Base-by-base conservation (phyloP, 2,888 invertebrate species). In the Conchocele bisecta region DNA sequence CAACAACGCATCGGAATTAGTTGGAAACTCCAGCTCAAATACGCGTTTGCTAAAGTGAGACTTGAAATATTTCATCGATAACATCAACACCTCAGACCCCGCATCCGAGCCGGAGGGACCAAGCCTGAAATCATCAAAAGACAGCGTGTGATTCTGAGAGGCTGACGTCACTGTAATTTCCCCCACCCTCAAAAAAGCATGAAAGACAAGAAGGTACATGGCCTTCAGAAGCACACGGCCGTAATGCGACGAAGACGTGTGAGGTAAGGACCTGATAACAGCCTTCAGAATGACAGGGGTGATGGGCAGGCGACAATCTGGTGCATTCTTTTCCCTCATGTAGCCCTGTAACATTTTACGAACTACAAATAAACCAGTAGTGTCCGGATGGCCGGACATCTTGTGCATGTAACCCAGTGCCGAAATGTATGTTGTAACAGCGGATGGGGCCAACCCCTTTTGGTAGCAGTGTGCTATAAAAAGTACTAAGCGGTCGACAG, bases 281-380 rank as follows among this genome's bases (percentile, higher is more conserved):
- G 22, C 13, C 2, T 33, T 2, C 24, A 48, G 28, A 28, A 60
- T 35, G 1, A 24, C 22, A 1, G 26, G 31, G 2, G 60, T 60
- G 24, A 66, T 66, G 3, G 65, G 58, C 11, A 57, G 24, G 1
- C 65, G 24, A 1, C 28, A 31, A 20, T 66, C 64, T 7, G 54
- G 46, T 13, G 35, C 15, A n/a, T 46, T 46, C 5, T 17, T 33
- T 17, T 28, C 17, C 15, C 22, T 56, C 17, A 39, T 33, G 22
- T 29, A 39, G 1, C 48, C 56, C 6, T 20, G 37, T 20, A 58
- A 7, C 3, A 35, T 37, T 41, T 58, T 66, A 13, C 51, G 37
- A 24, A 58, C 33, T 20, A 57, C 2, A 39, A 57, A 63, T 13
- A 31, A 15, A 1, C 28, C 9, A n/a, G 59, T 20, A 9, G 59